Evolutionary conservation across 2,888 invertebrate species (phyloP).

Genomic region (Dryococelus australis): DNA sequence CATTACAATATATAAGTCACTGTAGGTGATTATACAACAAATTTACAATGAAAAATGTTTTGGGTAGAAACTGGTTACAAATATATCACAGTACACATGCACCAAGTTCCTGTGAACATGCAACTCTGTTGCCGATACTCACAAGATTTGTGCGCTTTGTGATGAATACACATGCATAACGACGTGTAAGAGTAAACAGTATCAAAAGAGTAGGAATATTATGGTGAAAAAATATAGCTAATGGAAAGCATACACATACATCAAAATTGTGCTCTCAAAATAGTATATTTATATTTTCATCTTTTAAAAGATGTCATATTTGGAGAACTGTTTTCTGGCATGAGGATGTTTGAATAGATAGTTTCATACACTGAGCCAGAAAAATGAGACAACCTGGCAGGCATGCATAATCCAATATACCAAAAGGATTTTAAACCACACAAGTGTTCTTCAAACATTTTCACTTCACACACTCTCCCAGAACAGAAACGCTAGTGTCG

Average conservation of each 20-base stretch:
- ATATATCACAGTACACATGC: neutral
- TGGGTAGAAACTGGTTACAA: neutral
- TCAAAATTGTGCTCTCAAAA: neutral
- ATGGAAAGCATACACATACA: neutral
- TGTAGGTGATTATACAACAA: constrained; percentile 16
- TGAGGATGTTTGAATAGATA: neutral
- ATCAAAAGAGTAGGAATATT: neutral
- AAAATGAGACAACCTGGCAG: neutral
- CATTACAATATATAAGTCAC: constrained; percentile 9
- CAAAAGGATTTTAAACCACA: neutral
- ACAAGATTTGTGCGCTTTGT: neutral
- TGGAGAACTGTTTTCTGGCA: neutral
- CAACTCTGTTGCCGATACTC: neutral
- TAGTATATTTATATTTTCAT: neutral
- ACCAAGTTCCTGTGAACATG: neutral
- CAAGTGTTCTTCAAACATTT: no score
- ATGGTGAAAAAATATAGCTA: neutral
- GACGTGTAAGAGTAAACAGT: neutral
- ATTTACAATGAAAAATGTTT: neutral
- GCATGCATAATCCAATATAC: neutral
- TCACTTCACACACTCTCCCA: no score
- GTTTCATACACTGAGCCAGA: neutral
- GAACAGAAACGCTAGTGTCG: no score
- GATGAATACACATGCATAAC: neutral
- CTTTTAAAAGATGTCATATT: neutral